A percentile compares a stretch with the other conserved stretches of the same genome.
Conservation (phyloP, 2,113 vertebrate species). For the Mesembrinibis cayennensis region DNA sequence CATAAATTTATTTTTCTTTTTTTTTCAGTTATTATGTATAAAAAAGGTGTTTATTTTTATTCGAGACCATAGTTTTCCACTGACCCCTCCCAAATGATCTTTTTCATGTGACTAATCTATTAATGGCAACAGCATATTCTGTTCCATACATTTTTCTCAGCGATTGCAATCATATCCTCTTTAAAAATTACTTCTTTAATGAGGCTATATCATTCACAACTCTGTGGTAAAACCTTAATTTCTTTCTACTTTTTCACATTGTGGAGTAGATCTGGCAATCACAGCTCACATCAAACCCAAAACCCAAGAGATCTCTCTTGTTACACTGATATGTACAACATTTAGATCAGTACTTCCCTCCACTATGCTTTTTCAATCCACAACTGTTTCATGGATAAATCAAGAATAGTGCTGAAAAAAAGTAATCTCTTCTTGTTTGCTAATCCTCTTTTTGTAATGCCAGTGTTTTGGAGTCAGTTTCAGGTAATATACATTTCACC, state of each 20-base stretch:
- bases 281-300: neutral
- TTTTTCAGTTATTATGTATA: no score
- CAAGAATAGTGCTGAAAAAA: neutral
- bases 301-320: neutral
- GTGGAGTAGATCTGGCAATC: neutral
- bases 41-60: neutral
- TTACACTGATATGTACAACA: neutral
- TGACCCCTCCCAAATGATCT: neutral
- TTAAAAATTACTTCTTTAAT: neutral
- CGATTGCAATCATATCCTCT: neutral
- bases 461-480: neutral
- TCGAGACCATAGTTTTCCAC: neutral
- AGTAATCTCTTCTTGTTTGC: neutral
- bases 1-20: neutral
- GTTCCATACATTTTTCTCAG: neutral
- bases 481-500: neutral
- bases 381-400: neutral
- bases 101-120: neutral
- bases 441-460: neutral
- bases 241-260: neutral
- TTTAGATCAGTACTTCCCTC: neutral
- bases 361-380: neutral
- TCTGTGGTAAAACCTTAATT: neutral
- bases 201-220: neutral
- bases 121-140: neutral